Percentiles rank a stretch among this genome's conserved stretches.
Evolutionary conservation across 2,888 invertebrate genomes (phyloP).

Genomic region (Dione juno): DNA sequence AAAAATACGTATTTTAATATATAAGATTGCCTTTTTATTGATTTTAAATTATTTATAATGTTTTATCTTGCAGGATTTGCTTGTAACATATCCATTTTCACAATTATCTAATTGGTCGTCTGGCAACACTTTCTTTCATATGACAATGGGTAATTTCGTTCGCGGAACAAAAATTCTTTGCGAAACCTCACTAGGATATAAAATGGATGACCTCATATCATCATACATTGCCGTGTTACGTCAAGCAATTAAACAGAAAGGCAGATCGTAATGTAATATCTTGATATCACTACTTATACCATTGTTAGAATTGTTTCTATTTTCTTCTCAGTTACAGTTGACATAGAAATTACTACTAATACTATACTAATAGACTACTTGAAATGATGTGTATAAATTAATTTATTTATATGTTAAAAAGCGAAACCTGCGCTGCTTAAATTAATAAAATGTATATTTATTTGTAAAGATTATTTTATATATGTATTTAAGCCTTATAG

Average conservation of each 20-base stretch:
- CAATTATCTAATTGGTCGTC: slow-evolving; percentile 97
- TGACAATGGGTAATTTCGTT: slow-evolving; percentile 97
- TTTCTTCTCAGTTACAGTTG: too few relatives aligned
- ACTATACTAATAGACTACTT: too few relatives aligned
- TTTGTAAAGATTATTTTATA: too few relatives aligned
- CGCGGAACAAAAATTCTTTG: slow-evolving; percentile 94
- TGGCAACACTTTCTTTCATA: slow-evolving; percentile 96
- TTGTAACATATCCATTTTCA: slow-evolving; percentile 93
- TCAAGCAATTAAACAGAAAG: slow-evolving; percentile 63
- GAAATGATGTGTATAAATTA: too few relatives aligned
- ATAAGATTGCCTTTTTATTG: neutral
- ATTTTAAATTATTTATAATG: neutral
- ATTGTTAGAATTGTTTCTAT: neutral
- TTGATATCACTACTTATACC: neutral
- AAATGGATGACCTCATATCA: slow-evolving; percentile 97
- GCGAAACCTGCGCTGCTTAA: too few relatives aligned
- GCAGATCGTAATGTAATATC: slow-evolving; percentile 43
- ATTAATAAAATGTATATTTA: too few relatives aligned
- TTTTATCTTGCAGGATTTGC: slow-evolving; percentile 85
- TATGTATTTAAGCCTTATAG: too few relatives aligned
- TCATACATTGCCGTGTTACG: slow-evolving; percentile 90
- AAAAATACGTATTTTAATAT: too few relatives aligned
- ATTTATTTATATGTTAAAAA: too few relatives aligned
- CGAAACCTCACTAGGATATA: slow-evolving; percentile 96
- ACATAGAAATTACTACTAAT: too few relatives aligned